Evolutionary conservation across 2,888 invertebrate species (phyloP).

Genomic region (Drepana falcataria): DNA sequence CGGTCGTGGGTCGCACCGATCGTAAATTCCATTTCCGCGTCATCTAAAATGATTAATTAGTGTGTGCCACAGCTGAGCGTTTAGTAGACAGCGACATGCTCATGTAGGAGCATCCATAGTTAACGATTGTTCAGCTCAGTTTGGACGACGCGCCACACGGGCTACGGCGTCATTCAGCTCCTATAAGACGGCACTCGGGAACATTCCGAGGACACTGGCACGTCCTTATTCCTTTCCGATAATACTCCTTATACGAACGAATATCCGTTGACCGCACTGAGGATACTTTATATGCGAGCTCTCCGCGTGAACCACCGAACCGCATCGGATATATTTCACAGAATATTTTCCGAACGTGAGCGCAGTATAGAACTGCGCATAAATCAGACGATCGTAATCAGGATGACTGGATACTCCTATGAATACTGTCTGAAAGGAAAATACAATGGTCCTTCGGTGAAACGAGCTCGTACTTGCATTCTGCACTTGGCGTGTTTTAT

Average conservation of each 20-base stretch:
- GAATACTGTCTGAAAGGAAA: conserved; percentile 43
- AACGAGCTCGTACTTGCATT: conserved; percentile 38
- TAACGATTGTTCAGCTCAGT: conserved; percentile 19
- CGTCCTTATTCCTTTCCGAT: conserved; percentile 40
- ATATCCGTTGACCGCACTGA: conserved; percentile 45
- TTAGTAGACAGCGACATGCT: conserved; percentile 33
- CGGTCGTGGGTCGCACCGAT: conserved; percentile 40
- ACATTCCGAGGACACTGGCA: conserved; percentile 41
- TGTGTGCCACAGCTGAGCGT: conserved; percentile 41
- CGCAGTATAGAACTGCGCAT: conserved; percentile 36
- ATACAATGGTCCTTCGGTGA: conserved; percentile 26
- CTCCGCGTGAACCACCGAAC: conserved; percentile 41
- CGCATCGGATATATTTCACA: conserved; percentile 56
- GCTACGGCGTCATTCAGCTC: conserved; percentile 40
- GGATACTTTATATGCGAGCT: conserved; percentile 44
- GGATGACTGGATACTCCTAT: conserved; percentile 30
- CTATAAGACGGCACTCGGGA: conserved; percentile 31
- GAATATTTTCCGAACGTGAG: conserved; percentile 38
- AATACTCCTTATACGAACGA: conserved; percentile 43
- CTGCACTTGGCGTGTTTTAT: conserved; percentile 53
- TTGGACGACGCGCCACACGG: conserved; percentile 44
- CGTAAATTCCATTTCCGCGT: conserved; percentile 66
- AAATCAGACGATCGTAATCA: conserved; percentile 48
- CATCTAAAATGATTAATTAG: conserved; percentile 44
- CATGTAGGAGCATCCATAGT: neutral